These are phyloP conservation scores for Rhinoraja longicauda DNA, from an alignment of 2,797 vertebrate species.

Conservation along the genomic window DNA sequence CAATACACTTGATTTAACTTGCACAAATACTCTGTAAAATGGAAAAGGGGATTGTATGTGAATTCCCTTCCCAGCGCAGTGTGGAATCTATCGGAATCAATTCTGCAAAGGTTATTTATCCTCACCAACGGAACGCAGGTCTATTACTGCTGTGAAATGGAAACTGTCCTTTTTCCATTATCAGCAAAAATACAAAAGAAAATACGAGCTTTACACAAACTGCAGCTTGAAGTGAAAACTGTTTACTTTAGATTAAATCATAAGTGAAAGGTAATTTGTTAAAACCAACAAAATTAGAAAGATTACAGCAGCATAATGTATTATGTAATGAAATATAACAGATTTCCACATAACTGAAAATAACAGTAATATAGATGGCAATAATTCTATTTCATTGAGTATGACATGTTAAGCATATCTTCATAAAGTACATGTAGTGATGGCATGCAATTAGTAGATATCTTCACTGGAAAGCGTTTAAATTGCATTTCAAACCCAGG, in stretches of 20 bases:
- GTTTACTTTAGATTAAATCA: not conserved
- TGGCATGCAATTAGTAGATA: not conserved
- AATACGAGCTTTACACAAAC: not conserved
- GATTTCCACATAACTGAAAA: constrained; percentile 3
- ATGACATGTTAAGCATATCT: not conserved
- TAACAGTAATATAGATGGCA: not conserved
- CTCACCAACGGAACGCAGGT: not conserved
- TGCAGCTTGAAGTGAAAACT: not conserved
- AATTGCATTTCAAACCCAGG: constrained; percentile 1
- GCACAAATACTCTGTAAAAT: too few species aligned
- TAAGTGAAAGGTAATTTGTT: not conserved
- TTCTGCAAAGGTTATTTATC: not conserved
- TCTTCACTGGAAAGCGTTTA: not conserved
- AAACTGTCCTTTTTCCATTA: not conserved
- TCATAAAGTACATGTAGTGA: not conserved
- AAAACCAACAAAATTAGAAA: not conserved
- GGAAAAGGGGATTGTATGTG: not conserved
- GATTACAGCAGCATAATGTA: not conserved
- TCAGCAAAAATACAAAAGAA: not conserved
- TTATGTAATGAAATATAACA: not conserved
- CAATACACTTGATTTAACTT: too few species aligned
- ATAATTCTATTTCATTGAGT: not conserved
- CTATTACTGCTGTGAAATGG: not conserved
- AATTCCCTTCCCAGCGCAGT: not conserved
- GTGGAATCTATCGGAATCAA: not conserved